Evolutionary conservation across 2,797 vertebrate genomes (phyloP).

Genomic region (Aratinga solstitialis): DNA sequence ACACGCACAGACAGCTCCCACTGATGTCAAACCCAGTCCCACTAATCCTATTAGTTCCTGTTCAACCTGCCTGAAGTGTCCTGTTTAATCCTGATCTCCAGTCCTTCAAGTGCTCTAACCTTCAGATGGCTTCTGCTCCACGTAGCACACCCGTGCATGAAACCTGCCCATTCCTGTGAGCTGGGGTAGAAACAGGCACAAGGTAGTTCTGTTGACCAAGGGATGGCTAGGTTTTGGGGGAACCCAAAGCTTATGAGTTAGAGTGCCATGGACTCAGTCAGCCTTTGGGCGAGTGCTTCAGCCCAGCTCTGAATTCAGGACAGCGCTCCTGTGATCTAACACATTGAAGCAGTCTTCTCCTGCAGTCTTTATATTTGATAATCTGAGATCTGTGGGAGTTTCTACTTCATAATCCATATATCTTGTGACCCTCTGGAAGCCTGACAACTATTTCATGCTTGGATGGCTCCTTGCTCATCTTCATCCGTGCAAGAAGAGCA

Average conservation of each 20-base stretch:
- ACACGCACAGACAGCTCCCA: fast-evolving
- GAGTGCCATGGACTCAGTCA: neutral
- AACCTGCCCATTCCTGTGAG: neutral
- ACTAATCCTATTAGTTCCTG: neutral
- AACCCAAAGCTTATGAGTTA: neutral
- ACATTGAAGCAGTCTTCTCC: neutral
- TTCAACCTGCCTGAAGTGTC: neutral
- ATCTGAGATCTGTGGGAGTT: constrained; percentile 55
- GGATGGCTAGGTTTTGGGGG: neutral
- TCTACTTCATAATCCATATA: constrained; percentile 66
- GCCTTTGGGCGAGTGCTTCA: neutral
- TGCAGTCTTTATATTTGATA: constrained; percentile 37
- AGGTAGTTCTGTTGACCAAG: fast-evolving
- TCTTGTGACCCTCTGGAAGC: constrained; percentile 68
- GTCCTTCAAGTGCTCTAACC: neutral
- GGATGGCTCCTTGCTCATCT: constrained; percentile 56
- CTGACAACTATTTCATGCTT: constrained; percentile 69
- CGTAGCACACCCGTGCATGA: neutral
- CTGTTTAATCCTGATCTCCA: neutral
- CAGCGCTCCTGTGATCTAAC: neutral
- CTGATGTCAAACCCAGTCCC: neutral
- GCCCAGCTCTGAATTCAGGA: neutral
- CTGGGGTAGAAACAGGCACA: neutral
- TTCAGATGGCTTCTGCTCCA: neutral
- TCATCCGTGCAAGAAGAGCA: constrained; percentile 6